Percentiles rank a stretch among this genome's conserved stretches.
phyloP scores from a whole-genome alignment of 2,797 vertebrate species.

The Brachyrhaphis roseni region DNA sequence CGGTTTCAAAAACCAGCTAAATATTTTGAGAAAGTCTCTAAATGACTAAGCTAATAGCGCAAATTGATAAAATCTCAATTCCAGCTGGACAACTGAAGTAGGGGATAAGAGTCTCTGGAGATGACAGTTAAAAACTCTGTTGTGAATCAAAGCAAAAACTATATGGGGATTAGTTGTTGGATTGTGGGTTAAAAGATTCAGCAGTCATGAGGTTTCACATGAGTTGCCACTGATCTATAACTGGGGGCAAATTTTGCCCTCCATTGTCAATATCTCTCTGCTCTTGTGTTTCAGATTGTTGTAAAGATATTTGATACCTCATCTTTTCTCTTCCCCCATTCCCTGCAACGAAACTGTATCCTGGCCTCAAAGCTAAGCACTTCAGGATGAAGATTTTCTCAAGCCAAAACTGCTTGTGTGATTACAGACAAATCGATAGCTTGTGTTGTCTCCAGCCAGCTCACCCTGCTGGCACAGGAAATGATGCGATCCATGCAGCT shows the following conservation, averaged over 20 bases:
- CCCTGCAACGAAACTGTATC: constrained; percentile 75
- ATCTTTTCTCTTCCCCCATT: constrained; percentile 45
- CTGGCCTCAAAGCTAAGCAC: constrained; percentile 77
- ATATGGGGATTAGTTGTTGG: constrained; percentile 17
- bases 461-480: constrained; percentile 77
- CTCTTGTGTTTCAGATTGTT: constrained; percentile 62
- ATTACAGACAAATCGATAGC: constrained; percentile 82
- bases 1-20: background rate
- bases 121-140: background rate
- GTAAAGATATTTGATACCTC: constrained; percentile 66
- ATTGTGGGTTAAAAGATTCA: constrained; percentile 36
- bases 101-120: background rate
- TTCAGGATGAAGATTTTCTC: constrained; percentile 80
- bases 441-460: constrained; percentile 71
- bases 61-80: background rate
- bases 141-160: background rate
- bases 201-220: constrained; percentile 34
- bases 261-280: constrained; percentile 46
- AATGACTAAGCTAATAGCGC: background rate
- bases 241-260: constrained; percentile 36
- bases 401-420: constrained; percentile 78
- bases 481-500: constrained; percentile 76
- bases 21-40: background rate
- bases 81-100: background rate
- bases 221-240: constrained; percentile 22